These are phyloP conservation scores for Epinotia brunnichana DNA, from an alignment of 2,888 invertebrate genomes.

Conservation along the genomic window DNA sequence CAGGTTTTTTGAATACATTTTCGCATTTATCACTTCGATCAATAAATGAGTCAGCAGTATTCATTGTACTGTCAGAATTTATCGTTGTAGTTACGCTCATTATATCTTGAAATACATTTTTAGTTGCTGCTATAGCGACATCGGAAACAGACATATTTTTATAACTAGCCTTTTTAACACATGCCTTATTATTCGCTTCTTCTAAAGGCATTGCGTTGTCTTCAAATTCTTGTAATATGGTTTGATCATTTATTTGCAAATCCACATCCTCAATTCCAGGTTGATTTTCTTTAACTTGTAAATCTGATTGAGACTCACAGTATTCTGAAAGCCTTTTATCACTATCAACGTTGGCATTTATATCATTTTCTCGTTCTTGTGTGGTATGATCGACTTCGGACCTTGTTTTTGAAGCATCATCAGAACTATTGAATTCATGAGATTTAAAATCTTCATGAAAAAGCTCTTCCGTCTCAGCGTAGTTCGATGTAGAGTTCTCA, in stretches of 20 bases:
- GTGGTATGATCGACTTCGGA: slow-evolving; percentile 38
- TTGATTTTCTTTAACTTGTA: slow-evolving; percentile 51
- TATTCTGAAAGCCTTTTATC: background rate
- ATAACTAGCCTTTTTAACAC: slow-evolving; percentile 58
- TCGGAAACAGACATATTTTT: slow-evolving; percentile 58
- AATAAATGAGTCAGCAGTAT: background rate
- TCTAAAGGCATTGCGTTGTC: slow-evolving; percentile 44
- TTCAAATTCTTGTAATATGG: slow-evolving; percentile 48
- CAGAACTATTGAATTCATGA: background rate
- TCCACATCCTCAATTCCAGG: slow-evolving; percentile 42
- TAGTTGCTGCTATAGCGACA: slow-evolving; percentile 50
- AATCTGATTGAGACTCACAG: background rate
- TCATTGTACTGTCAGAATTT: background rate
- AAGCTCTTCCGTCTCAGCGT: background rate
- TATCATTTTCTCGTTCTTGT: background rate
- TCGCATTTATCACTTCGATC: background rate
- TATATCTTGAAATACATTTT: slow-evolving; percentile 54
- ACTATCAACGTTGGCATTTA: background rate
- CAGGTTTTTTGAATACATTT: slow-evolving; percentile 14
- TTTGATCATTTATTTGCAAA: slow-evolving; percentile 27
- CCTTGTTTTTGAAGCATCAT: background rate
- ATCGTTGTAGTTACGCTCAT: background rate
- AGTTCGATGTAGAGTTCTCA: background rate
- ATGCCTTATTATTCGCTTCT: slow-evolving; percentile 17
- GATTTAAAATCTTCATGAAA: slow-evolving; percentile 1